Percentiles rank a stretch among this genome's conserved stretches.
phyloP scores from a whole-genome alignment of 2,113 vertebrate species.

The Meleagris gallopavo region DNA sequence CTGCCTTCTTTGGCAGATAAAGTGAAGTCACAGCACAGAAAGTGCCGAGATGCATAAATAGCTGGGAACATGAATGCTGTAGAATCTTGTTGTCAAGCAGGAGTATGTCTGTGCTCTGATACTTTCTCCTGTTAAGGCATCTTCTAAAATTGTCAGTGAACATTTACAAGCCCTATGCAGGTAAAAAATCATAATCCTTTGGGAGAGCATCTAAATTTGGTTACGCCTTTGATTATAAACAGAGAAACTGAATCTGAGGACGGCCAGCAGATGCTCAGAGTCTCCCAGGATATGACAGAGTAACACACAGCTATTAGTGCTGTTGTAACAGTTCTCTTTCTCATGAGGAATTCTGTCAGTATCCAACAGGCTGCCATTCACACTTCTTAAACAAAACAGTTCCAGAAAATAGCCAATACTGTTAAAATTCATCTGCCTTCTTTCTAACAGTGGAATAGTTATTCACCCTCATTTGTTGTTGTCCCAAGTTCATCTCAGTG shows the following conservation, averaged over 20 bases:
- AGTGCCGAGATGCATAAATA: background rate
- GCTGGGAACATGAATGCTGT: background rate
- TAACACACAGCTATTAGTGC: background rate
- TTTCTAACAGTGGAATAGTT: background rate
- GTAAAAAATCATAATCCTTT: background rate
- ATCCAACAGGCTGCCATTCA: constrained; percentile 13
- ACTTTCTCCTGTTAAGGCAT: background rate
- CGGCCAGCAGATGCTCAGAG: background rate
- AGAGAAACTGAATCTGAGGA: background rate
- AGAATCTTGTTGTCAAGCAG: background rate
- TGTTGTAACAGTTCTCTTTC: constrained; percentile 10
- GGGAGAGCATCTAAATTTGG: background rate
- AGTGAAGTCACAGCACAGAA: background rate
- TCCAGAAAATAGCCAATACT: background rate
- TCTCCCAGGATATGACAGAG: background rate
- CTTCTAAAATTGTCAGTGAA: background rate
- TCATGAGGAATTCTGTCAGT: constrained; percentile 5
- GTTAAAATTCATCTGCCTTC: background rate
- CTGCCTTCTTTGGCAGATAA: background rate
- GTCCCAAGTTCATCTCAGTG: background rate
- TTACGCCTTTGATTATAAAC: background rate
- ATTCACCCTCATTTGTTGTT: background rate
- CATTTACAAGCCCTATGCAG: background rate
- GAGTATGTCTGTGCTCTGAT: background rate
- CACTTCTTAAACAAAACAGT: background rate